Evolutionary conservation across 2,888 invertebrate species (phyloP).

Genomic region (Oxyscelio sp.): DNA sequence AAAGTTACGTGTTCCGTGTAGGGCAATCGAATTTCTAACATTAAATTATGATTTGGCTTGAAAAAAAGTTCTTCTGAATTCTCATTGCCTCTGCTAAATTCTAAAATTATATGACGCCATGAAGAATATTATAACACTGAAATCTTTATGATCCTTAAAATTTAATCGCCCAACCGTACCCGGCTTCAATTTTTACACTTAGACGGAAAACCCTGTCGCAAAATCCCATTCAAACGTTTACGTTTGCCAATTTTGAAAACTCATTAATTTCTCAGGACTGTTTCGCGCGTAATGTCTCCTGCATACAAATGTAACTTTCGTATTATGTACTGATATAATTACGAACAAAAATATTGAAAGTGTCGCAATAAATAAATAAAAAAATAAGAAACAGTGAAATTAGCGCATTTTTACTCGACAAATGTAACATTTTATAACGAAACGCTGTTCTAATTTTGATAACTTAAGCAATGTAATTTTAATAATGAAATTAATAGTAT

Average conservation of each 20-base stretch:
- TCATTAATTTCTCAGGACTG: neutral
- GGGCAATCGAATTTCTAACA: too few species aligned
- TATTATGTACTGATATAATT: too few species aligned
- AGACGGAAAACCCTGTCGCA: too few species aligned
- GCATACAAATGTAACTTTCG: too few species aligned
- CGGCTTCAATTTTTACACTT: neutral
- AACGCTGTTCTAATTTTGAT: too few species aligned
- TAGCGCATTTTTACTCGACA: too few species aligned
- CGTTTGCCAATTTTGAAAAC: neutral
- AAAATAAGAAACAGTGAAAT: too few species aligned
- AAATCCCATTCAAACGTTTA: too few species aligned
- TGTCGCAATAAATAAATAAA: neutral
- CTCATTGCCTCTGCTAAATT: neutral
- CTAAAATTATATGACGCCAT: neutral
- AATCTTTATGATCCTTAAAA: neutral
- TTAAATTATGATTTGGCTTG: neutral
- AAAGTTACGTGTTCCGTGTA: too few species aligned
- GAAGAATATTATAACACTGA: constrained; percentile 5
- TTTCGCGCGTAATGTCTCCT: neutral
- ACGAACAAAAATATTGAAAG: neutral
- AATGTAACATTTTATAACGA: too few species aligned
- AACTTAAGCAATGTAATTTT: too few species aligned
- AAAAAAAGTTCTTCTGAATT: neutral
- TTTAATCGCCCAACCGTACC: neutral
- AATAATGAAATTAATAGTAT: too few species aligned